Conservation (phyloP, 1,140 invertebrate species). For the Gerris buenoi region DNA sequence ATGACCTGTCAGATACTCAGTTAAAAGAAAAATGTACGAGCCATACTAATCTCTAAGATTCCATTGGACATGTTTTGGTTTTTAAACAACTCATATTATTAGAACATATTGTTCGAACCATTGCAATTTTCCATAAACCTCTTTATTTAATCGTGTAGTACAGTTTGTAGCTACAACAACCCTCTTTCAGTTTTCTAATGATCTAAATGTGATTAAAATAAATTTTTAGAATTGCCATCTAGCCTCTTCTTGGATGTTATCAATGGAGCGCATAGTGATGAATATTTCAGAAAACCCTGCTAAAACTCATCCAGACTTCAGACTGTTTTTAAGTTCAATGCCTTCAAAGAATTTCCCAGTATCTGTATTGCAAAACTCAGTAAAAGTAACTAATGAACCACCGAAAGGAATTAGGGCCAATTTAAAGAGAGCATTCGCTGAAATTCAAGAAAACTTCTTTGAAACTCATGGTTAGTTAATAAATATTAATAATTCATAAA, state of each 20-base stretch:
- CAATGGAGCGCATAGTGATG: conserved; percentile 51
- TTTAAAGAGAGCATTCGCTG: conserved; percentile 60
- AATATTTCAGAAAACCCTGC: conserved; percentile 45
- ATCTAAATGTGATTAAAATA: too few relatives aligned
- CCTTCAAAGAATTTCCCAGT: conserved; percentile 72
- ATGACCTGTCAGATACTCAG: too few relatives aligned
- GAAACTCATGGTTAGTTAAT: conserved; percentile 58
- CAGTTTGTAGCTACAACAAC: too few relatives aligned
- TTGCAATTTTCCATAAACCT: too few relatives aligned
- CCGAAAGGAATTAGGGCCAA: conserved; percentile 73
- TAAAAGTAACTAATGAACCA: conserved; percentile 86
- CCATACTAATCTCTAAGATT: too few relatives aligned
- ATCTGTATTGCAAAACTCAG: conserved; percentile 74
- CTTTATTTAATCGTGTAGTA: too few relatives aligned
- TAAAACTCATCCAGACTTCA: conserved; percentile 50
- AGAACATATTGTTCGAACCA: too few relatives aligned
- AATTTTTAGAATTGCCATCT: conserved; percentile 73
- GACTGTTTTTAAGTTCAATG: conserved; percentile 78
- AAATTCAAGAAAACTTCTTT: conserved; percentile 63
- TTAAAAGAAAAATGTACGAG: too few relatives aligned
- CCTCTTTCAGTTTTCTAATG: too few relatives aligned
- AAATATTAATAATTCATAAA: too few relatives aligned
- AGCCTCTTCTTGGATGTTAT: conserved; percentile 78
- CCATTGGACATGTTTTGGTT: too few relatives aligned
- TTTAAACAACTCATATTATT: too few relatives aligned